Conservation (phyloP, 2,797 vertebrate genomes). For the Myotis vivesi region DNA sequence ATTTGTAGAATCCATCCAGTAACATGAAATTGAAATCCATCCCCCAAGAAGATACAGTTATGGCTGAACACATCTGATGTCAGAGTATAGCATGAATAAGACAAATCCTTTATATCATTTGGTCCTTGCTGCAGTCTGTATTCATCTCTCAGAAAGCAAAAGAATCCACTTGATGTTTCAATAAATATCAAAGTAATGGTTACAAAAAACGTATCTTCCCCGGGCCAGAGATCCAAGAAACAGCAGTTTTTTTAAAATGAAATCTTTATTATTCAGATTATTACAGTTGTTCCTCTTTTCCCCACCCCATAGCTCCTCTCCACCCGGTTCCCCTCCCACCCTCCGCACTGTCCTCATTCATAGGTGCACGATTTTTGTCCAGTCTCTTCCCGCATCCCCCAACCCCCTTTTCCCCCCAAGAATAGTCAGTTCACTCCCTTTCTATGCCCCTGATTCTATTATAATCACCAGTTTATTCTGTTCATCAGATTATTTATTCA, state of each 20-base stretch:
- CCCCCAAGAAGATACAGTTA: conserved; percentile 60
- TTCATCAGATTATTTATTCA: not conserved
- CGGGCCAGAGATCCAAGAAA: conserved; percentile 36
- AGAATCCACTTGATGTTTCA: conserved; percentile 71
- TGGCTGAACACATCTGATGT: conserved; percentile 62
- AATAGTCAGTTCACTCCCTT: no score
- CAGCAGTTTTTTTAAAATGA: not conserved
- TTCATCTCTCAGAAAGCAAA: conserved; percentile 65
- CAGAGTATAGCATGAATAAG: conserved; percentile 30
- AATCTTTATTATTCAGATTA: no score
- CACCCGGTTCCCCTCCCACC: no score
- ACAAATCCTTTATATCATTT: conserved; percentile 39
- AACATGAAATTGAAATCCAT: conserved; percentile 66
- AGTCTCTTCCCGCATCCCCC: no score
- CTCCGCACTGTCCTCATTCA: no score
- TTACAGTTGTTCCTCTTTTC: no score
- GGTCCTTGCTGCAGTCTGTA: conserved; percentile 58
- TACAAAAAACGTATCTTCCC: conserved; percentile 50
- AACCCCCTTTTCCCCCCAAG: no score
- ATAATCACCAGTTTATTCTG: no score
- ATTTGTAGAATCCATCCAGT: conserved; percentile 72
- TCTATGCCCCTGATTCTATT: no score
- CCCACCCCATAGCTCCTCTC: no score
- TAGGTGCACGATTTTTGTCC: no score
- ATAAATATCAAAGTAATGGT: conserved; percentile 82